These are phyloP conservation scores for Caranx ignobilis DNA, from an alignment of 2,113 vertebrate genomes.

Conservation along the genomic window DNA sequence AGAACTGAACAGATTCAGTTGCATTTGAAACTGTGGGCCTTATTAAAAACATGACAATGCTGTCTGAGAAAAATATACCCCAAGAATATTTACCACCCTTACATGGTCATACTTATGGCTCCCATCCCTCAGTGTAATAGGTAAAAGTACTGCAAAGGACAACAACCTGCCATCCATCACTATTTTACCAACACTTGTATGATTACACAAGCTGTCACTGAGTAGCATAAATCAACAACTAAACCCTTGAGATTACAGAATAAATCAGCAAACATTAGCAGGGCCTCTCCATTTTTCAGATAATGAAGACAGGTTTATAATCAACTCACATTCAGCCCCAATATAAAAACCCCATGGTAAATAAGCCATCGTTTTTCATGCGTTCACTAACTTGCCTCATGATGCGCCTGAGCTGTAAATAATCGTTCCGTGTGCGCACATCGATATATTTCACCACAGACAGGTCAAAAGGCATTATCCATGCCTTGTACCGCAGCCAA, in stretches of 20 bases:
- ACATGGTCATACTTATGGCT: constrained; percentile 45
- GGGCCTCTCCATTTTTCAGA: constrained; percentile 73
- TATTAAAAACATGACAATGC: constrained; percentile 15
- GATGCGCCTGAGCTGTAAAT: constrained; percentile 69
- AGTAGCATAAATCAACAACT: constrained; percentile 71
- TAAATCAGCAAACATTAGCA: constrained; percentile 78
- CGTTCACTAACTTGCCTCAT: constrained; percentile 50
- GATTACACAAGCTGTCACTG: constrained; percentile 72
- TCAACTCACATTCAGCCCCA: constrained; percentile 73
- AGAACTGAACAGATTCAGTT: constrained; percentile 42
- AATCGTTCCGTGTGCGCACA: constrained; percentile 47
- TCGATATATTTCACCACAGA: constrained; percentile 67
- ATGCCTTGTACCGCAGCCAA: constrained; percentile 52
- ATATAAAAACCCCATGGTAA: constrained; percentile 74
- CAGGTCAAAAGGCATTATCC: constrained; percentile 65
- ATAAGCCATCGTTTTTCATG: constrained; percentile 74
- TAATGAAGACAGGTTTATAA: constrained; percentile 81
- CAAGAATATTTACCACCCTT: constrained; percentile 19
- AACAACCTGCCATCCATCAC: constrained; percentile 75
- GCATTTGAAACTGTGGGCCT: constrained; percentile 28
- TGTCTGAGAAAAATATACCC: constrained; percentile 20
- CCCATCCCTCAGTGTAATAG: constrained; percentile 69
- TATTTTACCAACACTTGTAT: constrained; percentile 81
- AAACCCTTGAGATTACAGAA: constrained; percentile 71
- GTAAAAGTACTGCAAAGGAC: constrained; percentile 67